Base-by-base conservation (phyloP, 2,797 vertebrate genomes). In the Sebastes iracundus region DNA sequence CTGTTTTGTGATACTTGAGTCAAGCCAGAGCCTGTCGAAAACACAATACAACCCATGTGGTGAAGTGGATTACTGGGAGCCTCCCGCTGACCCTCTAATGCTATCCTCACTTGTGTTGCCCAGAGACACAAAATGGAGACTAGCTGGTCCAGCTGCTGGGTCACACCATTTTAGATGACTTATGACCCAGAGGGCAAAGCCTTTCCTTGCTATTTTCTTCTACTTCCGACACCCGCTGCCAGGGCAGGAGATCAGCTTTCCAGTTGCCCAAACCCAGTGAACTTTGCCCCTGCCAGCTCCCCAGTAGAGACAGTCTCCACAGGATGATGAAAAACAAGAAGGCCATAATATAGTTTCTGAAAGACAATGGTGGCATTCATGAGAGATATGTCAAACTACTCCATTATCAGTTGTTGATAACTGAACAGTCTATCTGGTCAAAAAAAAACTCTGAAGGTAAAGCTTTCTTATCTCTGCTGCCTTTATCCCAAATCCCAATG, bases 141-240 rank as follows among this genome's bases (percentile, higher is more conserved):
- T 25, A 65, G 65, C 52, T 63, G 22, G 22, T 86, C 80, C 89
- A 92, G 81, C 90, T 91, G 91, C 83, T 80, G 55, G 72, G 71
- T 89, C 75, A 77, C 66, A 84, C 78, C 25, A 10, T 89, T 86
- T 75, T 87, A 73, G 83, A 79, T 77, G 92, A 93, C 85, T 86
- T 80, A 28, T 85, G 90, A 89, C 89, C 85, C 49, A 75, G 18
- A 79, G 87, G 75, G 65, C 83, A 94, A 83, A 79, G 61, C 78
- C 33, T 77, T 88, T 86, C 78, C 61, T 46, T 78, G 60, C 80
- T 75, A 86, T 88, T 89, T 89, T 77, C 46, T 73, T 30, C 70
- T 60, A 94, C 90, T 92, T 94, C 83, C 68, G 42, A 85, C 87
- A 92, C 77, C 75, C 56, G 10, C 67, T 73, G 74, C 79, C 71